phyloP scores from a whole-genome alignment of 1,140 invertebrate species.

The Solenopsis invicta region DNA sequence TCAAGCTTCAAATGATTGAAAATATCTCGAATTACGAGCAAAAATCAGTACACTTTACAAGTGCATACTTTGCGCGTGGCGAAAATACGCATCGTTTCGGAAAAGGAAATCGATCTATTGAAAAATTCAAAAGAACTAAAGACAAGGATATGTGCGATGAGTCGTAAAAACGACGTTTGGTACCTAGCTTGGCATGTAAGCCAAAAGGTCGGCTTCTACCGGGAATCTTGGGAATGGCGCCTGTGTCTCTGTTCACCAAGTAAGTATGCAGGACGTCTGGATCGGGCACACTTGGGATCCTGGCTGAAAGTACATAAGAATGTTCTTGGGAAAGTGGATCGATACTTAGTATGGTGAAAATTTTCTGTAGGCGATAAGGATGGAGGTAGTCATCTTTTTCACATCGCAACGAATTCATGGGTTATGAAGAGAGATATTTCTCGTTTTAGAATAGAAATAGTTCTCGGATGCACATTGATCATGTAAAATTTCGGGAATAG shows the following conservation, averaged over 20 bases:
- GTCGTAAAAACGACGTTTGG: constrained; percentile 45
- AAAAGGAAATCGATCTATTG: background rate
- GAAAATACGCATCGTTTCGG: background rate
- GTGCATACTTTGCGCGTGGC: too few species aligned
- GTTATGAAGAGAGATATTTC: constrained; percentile 7
- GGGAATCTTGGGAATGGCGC: constrained; percentile 72
- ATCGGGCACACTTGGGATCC: constrained; percentile 80
- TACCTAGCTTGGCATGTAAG: constrained; percentile 82
- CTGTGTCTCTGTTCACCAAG: constrained; percentile 76
- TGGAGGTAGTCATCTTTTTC: constrained; percentile 22
- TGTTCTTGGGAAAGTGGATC: constrained; percentile 43
- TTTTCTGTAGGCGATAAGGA: constrained; percentile 53
- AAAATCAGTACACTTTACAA: background rate
- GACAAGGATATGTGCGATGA: constrained; percentile 55
- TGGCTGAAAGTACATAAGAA: constrained; percentile 73
- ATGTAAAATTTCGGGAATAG: background rate
- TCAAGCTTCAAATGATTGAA: background rate
- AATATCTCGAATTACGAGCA: background rate
- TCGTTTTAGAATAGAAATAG: constrained; percentile 10
- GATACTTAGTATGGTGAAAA: constrained; percentile 65
- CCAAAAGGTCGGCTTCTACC: constrained; percentile 77
- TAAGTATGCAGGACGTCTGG: constrained; percentile 80
- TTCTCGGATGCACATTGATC: constrained; percentile 5
- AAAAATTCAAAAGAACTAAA: constrained; percentile 42
- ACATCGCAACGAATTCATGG: constrained; percentile 13